phyloP scores from a whole-genome alignment of 1,140 invertebrate species.

The Gonatopus flavifemur region DNA sequence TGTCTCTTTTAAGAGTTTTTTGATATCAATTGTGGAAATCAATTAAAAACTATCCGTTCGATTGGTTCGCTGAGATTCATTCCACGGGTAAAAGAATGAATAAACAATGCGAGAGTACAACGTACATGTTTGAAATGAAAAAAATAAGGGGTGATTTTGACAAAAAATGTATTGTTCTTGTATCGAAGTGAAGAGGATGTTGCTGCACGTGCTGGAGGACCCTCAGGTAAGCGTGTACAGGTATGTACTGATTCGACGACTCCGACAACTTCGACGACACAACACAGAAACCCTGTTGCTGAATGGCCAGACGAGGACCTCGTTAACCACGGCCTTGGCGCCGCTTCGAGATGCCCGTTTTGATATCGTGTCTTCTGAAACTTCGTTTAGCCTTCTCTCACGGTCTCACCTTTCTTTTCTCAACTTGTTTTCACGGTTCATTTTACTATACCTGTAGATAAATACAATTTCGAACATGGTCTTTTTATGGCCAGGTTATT shows the following conservation, averaged over 20 bases:
- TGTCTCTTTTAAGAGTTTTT: no score
- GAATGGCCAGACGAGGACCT: constrained; percentile 42
- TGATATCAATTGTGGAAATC: no score
- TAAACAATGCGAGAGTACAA: no score
- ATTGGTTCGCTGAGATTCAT: no score
- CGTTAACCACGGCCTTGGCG: constrained; percentile 44
- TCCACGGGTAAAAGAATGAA: no score
- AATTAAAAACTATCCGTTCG: no score
- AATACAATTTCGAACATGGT: background rate
- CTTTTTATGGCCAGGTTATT: no score
- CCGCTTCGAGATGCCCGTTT: constrained; percentile 36
- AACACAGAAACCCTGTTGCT: constrained; percentile 24
- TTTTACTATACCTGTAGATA: background rate
- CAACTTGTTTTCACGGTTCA: background rate
- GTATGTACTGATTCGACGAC: constrained; percentile 25
- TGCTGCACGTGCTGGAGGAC: background rate
- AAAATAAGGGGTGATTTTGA: no score
- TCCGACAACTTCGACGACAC: constrained; percentile 13
- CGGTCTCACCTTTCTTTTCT: constrained; percentile 15
- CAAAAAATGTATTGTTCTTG: no score
- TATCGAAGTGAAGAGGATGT: background rate
- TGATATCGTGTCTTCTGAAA: constrained; percentile 37
- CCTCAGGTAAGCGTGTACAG: no score
- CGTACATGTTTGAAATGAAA: no score
- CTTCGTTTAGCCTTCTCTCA: constrained; percentile 15